A percentile compares a stretch with the other conserved stretches of the same genome.
phyloP scores from a whole-genome alignment of 1,140 invertebrate species.

The Ceratina australensis region DNA sequence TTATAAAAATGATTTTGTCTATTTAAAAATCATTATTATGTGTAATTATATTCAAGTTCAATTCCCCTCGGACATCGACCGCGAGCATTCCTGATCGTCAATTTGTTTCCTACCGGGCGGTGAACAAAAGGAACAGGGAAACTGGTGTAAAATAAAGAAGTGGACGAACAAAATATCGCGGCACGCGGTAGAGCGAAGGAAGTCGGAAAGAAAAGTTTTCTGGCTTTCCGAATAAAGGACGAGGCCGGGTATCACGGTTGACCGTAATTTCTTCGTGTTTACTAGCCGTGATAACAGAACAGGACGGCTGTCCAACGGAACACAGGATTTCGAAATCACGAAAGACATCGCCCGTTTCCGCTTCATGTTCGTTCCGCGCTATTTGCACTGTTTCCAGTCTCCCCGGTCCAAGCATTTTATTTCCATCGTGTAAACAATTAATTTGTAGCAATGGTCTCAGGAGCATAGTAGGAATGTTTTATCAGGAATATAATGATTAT shows the following conservation, averaged over 20 bases:
- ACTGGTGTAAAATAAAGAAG: not conserved
- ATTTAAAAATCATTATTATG: too few relatives aligned
- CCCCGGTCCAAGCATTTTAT: constrained; percentile 10
- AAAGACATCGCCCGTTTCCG: constrained; percentile 1
- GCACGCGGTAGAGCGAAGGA: not conserved
- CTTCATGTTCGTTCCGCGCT: not conserved
- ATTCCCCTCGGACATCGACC: not conserved
- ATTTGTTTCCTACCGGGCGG: too few relatives aligned
- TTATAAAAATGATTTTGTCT: too few relatives aligned
- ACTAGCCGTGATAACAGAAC: constrained; percentile 41
- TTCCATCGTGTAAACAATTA: not conserved
- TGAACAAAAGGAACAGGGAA: too few relatives aligned
- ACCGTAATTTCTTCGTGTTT: constrained; percentile 40
- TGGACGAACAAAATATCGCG: not conserved
- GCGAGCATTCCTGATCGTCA: too few relatives aligned
- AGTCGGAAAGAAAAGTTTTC: not conserved
- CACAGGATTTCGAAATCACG: constrained; percentile 25
- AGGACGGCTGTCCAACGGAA: constrained; percentile 24
- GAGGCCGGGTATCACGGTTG: constrained; percentile 20
- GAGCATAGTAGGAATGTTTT: not conserved
- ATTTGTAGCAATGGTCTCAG: not conserved
- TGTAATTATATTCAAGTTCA: too few relatives aligned
- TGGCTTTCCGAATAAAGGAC: constrained; percentile 39
- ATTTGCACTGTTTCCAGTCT: constrained; percentile 5
- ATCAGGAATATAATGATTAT: too few relatives aligned